A percentile compares a stretch with the other conserved stretches of the same genome.
Conservation (phyloP, 2,113 vertebrate species). For the Carassius gibelio region DNA sequence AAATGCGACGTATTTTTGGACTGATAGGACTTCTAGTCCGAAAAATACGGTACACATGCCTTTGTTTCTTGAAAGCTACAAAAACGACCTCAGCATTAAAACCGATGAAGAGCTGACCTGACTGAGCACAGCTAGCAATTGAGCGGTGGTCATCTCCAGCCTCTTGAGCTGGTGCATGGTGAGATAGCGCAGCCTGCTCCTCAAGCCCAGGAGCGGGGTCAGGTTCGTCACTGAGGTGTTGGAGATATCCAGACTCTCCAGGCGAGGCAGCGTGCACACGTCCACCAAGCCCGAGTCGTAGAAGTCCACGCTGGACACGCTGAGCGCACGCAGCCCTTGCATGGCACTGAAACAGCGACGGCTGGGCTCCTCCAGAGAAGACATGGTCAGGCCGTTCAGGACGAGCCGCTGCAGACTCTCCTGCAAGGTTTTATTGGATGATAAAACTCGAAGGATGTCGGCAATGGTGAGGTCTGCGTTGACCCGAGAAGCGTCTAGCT, state of each 20-base stretch:
- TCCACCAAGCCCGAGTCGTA: constrained; percentile 93
- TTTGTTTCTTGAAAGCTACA: neutral
- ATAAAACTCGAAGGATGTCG: constrained; percentile 92
- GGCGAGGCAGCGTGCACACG: constrained; percentile 87
- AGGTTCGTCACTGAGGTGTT: constrained; percentile 97
- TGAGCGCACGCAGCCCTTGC: constrained; percentile 87
- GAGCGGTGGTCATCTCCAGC: constrained; percentile 96
- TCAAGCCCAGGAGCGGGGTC: constrained; percentile 87
- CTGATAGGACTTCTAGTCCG: too few relatives aligned
- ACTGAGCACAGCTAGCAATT: constrained; percentile 90
- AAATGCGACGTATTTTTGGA: too few relatives aligned
- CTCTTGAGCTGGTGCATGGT: constrained; percentile 98
- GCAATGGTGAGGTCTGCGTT: constrained; percentile 97
- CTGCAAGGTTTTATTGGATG: constrained; percentile 89
- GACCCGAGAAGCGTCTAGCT: constrained; percentile 92
- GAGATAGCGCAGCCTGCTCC: constrained; percentile 88
- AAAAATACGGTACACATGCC: neutral
- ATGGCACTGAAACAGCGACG: constrained; percentile 87
- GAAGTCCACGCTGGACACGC: constrained; percentile 94
- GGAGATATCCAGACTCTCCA: constrained; percentile 97
- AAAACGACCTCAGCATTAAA: neutral
- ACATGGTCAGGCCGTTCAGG: constrained; percentile 93
- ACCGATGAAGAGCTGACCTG: constrained; percentile 44
- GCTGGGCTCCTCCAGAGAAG: constrained; percentile 90
- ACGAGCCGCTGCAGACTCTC: constrained; percentile 93